Evolutionary conservation across 2,888 invertebrate genomes (phyloP).

Genomic region (Torymus texanus): DNA sequence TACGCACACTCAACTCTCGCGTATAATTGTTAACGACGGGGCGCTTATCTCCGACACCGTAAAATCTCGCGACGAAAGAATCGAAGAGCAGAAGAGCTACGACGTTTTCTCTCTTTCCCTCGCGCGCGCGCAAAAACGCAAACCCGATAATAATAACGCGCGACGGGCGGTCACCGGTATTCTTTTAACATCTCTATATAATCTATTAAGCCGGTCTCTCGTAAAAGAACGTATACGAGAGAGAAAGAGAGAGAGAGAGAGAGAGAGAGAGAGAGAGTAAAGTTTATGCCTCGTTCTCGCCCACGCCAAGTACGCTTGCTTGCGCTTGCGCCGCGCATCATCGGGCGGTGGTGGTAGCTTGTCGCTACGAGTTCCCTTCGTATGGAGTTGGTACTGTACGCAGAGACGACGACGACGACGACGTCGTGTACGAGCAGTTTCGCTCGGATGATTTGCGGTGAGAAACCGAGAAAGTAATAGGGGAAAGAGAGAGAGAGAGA

Average conservation of each 20-base stretch:
- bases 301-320: not conserved
- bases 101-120: slow-evolving; percentile 17
- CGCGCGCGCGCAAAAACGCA: not conserved
- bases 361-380: no score
- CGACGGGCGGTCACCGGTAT: slow-evolving; percentile 57
- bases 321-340: not conserved
- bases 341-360: not conserved
- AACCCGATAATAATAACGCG: slow-evolving; percentile 58
- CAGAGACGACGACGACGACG: no score
- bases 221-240: slow-evolving; percentile 55
- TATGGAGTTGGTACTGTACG: no score
- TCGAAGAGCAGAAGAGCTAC: slow-evolving; percentile 14
- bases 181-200: slow-evolving; percentile 64
- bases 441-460: slow-evolving; percentile 17
- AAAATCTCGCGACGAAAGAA: slow-evolving; percentile 39
- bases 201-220: slow-evolving; percentile 62
- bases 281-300: slow-evolving; percentile 3
- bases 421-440: not conserved
- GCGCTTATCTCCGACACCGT: slow-evolving; percentile 53
- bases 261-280: not conserved
- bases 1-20: slow-evolving; percentile 17
- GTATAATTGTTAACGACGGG: slow-evolving; percentile 54
- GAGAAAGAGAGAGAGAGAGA: not conserved
- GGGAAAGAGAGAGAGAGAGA: not conserved
- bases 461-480: slow-evolving; percentile 13